Percentiles rank a stretch among this genome's conserved stretches.
These are phyloP conservation scores for Eptatretus burgeri DNA, from an alignment of 2,113 vertebrate species.

Conservation along the genomic window DNA sequence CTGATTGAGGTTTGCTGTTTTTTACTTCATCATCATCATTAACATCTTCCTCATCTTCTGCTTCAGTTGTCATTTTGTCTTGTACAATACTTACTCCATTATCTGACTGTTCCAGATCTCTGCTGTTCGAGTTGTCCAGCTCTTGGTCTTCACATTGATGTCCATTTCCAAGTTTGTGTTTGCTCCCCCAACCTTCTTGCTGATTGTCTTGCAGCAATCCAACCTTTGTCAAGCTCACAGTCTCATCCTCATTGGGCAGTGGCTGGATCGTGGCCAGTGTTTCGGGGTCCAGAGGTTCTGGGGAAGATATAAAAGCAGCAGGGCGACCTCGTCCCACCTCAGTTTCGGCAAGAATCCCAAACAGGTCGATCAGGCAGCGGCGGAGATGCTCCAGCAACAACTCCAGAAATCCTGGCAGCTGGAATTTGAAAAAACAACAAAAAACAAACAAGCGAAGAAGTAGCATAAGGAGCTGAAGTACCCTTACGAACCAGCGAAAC, in stretches of 20 bases:
- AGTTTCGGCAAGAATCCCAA: conserved; percentile 81
- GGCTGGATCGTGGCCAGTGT: background rate
- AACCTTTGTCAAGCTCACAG: too few relatives aligned
- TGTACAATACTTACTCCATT: conserved; percentile 14
- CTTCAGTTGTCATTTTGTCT: conserved; percentile 12
- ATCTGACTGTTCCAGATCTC: conserved; percentile 17
- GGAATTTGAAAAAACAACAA: background rate
- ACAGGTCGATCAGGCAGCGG: conserved; percentile 93
- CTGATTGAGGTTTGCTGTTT: conserved; percentile 11
- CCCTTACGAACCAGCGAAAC: too few relatives aligned
- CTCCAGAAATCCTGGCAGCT: conserved; percentile 81
- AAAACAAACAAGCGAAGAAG: too few relatives aligned
- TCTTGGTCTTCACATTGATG: background rate
- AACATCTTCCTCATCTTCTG: conserved; percentile 24
- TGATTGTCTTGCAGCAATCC: background rate
- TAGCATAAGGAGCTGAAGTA: too few relatives aligned
- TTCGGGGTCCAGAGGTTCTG: background rate
- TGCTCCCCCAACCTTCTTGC: background rate
- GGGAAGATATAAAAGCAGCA: background rate
- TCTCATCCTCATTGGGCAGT: background rate
- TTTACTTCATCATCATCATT: conserved; percentile 15
- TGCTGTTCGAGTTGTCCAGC: background rate
- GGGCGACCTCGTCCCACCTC: conserved; percentile 38
- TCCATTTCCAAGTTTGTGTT: too few relatives aligned
- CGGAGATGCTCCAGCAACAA: conserved; percentile 89